Evolutionary conservation across 2,888 invertebrate genomes (phyloP), one percentile per base, ranked within the genome.

Genomic region (Polylopha cassiicola): DNA sequence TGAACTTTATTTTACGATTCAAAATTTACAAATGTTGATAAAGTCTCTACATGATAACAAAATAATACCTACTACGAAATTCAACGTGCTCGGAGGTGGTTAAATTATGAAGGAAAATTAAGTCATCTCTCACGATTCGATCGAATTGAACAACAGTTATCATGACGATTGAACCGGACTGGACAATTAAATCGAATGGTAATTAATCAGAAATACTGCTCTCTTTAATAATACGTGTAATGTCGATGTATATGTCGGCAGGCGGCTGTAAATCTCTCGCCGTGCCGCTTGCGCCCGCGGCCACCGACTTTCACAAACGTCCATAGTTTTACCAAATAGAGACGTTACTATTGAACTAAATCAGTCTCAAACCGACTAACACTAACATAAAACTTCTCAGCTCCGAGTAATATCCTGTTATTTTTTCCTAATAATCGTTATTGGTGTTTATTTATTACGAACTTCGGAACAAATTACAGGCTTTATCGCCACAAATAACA

Each of bases 371-470:
- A 57, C 49, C 61, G 65, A 73, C 68, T 74, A 69, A 80, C 74
- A 72, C 71, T 61, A 62, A 59, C 71, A 72, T 79, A 78, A 77
- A 80, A 67, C 68, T 73, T 70, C 64, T 56, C 53, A n/a, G 56
- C 59, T 66, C 59, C 65, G 55, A 62, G 70, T 84, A 82, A 84
- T 84, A 82, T 82, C 81, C 82, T 82, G 78, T 84, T 81, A 82
- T 82, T 82, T 82, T 76, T 76, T 77, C 73, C 67, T 84, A 85
- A 85, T 84, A 82, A 84, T 84, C 77, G 77, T 84, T 84, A 85
- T 84, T 84, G 82, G 74, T 82, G 82, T 84, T 85, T 85, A 85
- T 85, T 85, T 85, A 85, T 85, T 82, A 81, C 79, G 74, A 79
- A 68, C 70, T 68, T 71, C 67, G 74, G 61, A 68, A 66, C 79